Percentiles rank a stretch among this genome's conserved stretches.
phyloP scores from a whole-genome alignment of 2,797 vertebrate species.

The Trachurus trachurus region DNA sequence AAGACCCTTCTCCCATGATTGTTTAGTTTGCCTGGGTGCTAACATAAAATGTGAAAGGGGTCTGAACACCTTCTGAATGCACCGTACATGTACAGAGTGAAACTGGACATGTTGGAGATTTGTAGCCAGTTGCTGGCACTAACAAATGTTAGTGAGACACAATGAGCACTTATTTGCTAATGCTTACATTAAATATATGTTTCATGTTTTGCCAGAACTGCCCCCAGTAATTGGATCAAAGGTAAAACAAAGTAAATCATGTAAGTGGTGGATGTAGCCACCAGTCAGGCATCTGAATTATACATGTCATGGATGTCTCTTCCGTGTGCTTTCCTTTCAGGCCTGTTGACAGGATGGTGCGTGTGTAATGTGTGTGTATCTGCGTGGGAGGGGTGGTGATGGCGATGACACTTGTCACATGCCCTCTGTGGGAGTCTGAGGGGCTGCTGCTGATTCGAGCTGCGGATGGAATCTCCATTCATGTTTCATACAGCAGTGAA shows the following conservation, averaged over 20 bases:
- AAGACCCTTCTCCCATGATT: too few relatives aligned
- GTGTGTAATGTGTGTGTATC: not conserved
- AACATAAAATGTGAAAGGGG: too few relatives aligned
- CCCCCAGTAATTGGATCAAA: not conserved
- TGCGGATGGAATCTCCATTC: constrained; percentile 30
- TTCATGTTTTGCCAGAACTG: not conserved
- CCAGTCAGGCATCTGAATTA: constrained; percentile 46
- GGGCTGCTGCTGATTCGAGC: constrained; percentile 20
- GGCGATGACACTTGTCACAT: constrained; percentile 43
- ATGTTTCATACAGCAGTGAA: constrained; percentile 43
- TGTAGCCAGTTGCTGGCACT: not conserved
- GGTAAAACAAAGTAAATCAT: constrained; percentile 2
- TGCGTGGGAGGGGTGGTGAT: constrained; percentile 21
- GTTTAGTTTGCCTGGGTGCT: too few relatives aligned
- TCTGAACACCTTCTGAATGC: too few relatives aligned
- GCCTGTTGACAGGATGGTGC: not conserved
- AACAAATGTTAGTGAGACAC: not conserved
- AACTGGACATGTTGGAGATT: not conserved
- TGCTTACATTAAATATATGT: not conserved
- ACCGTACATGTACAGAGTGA: not conserved
- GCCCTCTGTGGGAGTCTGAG: constrained; percentile 35
- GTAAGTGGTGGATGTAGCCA: constrained; percentile 8
- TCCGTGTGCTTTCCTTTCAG: not conserved
- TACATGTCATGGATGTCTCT: constrained; percentile 33
- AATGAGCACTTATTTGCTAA: not conserved